Conservation (phyloP, 2,113 vertebrate species). For the Carollia perspicillata region DNA sequence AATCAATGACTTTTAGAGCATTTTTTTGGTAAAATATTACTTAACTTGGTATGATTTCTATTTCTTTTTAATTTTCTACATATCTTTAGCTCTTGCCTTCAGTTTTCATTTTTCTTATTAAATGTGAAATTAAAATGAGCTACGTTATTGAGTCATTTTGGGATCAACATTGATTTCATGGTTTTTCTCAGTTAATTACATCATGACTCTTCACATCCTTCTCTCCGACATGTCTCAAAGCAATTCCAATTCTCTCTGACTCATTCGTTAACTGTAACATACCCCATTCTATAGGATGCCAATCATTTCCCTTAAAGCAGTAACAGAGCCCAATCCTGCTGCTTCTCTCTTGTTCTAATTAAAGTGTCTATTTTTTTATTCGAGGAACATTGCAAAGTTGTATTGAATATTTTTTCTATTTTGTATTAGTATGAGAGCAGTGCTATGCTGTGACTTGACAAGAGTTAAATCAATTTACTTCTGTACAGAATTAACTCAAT, state of each 20-base stretch:
- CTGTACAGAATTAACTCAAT: background rate
- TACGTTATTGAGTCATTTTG: background rate
- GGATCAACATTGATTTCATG: background rate
- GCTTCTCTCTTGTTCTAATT: background rate
- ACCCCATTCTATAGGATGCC: background rate
- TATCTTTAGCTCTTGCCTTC: background rate
- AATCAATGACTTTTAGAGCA: background rate
- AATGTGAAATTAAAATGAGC: background rate
- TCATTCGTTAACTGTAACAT: background rate
- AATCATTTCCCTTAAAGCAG: background rate
- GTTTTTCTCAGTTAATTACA: background rate
- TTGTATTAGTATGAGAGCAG: background rate
- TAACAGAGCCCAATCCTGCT: background rate
- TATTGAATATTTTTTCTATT: background rate
- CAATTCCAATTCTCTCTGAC: background rate
- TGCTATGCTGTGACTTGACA: background rate
- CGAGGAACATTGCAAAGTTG: background rate
- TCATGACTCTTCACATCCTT: background rate
- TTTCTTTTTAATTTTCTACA: background rate
- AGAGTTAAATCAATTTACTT: background rate
- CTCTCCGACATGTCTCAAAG: background rate
- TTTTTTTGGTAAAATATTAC: background rate
- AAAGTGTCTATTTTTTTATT: background rate
- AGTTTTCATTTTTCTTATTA: background rate
- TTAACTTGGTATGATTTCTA: background rate